These are phyloP conservation scores for Tenthredo distinguenda DNA, from an alignment of 2,888 invertebrate genomes.

Conservation along the genomic window DNA sequence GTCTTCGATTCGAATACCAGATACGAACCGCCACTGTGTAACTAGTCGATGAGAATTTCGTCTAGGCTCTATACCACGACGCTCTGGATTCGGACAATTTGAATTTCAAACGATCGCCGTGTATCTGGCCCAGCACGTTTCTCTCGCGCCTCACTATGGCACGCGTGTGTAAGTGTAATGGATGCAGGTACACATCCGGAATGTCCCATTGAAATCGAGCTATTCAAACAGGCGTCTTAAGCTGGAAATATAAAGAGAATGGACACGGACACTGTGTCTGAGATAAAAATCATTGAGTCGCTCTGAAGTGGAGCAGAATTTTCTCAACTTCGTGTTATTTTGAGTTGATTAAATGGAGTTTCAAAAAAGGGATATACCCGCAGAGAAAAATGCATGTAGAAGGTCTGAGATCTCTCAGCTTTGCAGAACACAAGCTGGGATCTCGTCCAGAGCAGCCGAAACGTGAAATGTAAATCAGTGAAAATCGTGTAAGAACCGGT, in stretches of 20 bases:
- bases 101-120: conserved; percentile 35
- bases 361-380: background rate
- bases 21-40: background rate
- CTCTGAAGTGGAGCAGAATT: background rate
- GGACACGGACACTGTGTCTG: background rate
- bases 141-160: background rate
- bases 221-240: background rate
- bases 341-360: no score
- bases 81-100: conserved; percentile 25
- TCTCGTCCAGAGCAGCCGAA: background rate
- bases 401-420: background rate
- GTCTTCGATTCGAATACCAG: background rate
- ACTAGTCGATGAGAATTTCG: background rate
- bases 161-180: background rate
- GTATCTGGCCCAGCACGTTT: conserved; percentile 3
- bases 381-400: background rate
- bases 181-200: background rate
- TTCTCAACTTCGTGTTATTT: no score
- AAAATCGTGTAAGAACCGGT: background rate
- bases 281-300: background rate
- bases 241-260: background rate
- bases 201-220: conserved; percentile 11
- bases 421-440: background rate
- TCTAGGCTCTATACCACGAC: background rate
- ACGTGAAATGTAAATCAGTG: conserved; percentile 28